A percentile compares a stretch with the other conserved stretches of the same genome.
phyloP scores from a whole-genome alignment of 2,888 invertebrate genomes.

The Spatulosminthurus flaviceps region DNA sequence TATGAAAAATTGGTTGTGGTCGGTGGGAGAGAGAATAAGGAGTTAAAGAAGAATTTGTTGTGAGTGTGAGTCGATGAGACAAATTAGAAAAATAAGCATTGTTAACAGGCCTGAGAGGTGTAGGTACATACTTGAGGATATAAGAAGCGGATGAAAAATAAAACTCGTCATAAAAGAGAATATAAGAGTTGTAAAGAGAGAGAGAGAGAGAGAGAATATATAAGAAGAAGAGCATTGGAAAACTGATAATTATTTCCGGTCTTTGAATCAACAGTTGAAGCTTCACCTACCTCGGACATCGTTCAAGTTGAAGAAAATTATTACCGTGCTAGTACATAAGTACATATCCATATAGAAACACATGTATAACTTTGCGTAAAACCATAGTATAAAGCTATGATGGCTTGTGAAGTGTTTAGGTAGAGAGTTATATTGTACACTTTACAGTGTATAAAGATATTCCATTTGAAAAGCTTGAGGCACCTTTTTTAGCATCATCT shows the following conservation, averaged over 20 bases:
- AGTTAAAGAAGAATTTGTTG: no score
- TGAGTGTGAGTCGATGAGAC: no score
- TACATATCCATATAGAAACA: background rate
- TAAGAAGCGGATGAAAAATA: background rate
- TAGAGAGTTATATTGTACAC: no score
- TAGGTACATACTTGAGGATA: background rate
- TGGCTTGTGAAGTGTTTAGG: no score
- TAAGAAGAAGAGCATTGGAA: conserved; percentile 44
- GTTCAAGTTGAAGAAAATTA: conserved; percentile 22
- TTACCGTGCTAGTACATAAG: background rate
- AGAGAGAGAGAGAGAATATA: conserved; percentile 3
- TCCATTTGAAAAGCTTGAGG: no score
- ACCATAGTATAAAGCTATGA: no score
- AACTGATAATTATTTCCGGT: conserved; percentile 57
- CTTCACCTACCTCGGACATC: conserved; percentile 45
- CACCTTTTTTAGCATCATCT: background rate
- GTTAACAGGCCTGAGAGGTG: background rate
- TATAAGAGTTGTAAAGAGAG: background rate
- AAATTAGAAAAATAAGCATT: no score
- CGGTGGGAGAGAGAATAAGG: no score
- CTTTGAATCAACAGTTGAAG: conserved; percentile 49
- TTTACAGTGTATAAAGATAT: no score
- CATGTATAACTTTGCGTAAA: no score
- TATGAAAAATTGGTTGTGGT: no score
- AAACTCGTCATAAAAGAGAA: conserved; percentile 21